A percentile compares a stretch with the other conserved stretches of the same genome.
Conservation (phyloP, 2,113 vertebrate species). For the Dicentrarchus labrax region DNA sequence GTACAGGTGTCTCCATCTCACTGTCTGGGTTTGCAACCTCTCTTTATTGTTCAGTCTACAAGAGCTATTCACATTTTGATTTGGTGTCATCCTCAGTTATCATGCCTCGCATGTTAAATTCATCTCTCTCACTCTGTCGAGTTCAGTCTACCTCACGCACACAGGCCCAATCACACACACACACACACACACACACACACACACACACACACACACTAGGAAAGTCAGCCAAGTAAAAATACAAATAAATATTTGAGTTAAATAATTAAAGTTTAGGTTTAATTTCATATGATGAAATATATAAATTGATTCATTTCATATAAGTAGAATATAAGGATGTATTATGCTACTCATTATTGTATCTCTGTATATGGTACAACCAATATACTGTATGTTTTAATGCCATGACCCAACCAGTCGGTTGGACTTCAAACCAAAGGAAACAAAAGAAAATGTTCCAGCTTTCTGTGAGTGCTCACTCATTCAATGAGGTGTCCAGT, state of each 20-base stretch:
- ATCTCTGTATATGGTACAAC: not conserved
- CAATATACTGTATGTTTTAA: not conserved
- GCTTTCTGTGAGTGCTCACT: not conserved
- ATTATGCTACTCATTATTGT: not conserved
- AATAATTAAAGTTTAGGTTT: not conserved
- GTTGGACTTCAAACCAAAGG: not conserved
- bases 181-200: not conserved
- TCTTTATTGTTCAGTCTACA: not conserved
- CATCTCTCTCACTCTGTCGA: conserved; percentile 13
- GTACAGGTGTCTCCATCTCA: not conserved
- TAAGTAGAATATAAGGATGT: not conserved
- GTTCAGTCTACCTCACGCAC: not conserved
- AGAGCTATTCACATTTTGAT: conserved; percentile 9
- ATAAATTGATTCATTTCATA: not conserved
- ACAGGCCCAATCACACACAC: not conserved
- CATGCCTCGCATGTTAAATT: conserved; percentile 20
- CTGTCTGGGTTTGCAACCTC: not conserved
- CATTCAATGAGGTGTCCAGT: not conserved
- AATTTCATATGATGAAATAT: not conserved
- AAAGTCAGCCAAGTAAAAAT: not conserved
- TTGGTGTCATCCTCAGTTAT: conserved; percentile 30
- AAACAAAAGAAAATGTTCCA: not conserved
- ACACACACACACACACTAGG: not conserved
- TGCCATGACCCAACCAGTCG: conserved; percentile 3
- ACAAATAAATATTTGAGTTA: not conserved